These are phyloP conservation scores for honey bee (Apis mellifera) DNA, from an alignment of 1,140 invertebrate genomes.

Conservation along the genomic window DNA sequence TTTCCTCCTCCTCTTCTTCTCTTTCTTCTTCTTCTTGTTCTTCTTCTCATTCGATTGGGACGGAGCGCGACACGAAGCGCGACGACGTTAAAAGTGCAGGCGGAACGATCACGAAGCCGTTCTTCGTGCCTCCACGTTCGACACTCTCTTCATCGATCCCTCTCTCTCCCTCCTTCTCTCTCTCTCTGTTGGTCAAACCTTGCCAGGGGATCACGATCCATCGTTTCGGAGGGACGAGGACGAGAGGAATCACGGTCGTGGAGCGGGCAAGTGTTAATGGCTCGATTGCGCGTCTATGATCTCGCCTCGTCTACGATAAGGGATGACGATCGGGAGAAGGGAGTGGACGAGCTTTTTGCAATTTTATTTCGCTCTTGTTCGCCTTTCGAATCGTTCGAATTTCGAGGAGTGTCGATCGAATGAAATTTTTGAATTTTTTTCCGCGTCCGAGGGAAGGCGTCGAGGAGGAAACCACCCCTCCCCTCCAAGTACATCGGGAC, in stretches of 20 bases:
- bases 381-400: too few relatives aligned
- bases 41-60: conserved; percentile 41
- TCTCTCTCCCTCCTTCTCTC: not conserved
- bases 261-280: not conserved
- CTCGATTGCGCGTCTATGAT: not conserved
- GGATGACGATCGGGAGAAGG: too few relatives aligned
- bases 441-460: too few relatives aligned
- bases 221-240: not conserved
- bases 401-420: too few relatives aligned
- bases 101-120: conserved; percentile 40
- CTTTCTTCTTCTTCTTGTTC: not conserved
- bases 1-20: conserved; percentile 11
- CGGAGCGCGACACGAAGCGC: conserved; percentile 50
- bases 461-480: too few relatives aligned
- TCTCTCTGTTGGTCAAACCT: not conserved
- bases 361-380: too few relatives aligned
- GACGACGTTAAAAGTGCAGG: conserved; percentile 64
- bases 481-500: not conserved
- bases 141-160: conserved; percentile 58
- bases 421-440: too few relatives aligned
- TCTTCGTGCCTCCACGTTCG: conserved; percentile 36
- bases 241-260: not conserved
- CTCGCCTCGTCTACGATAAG: not conserved
- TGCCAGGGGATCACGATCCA: not conserved
- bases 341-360: too few relatives aligned